Conservation (phyloP, 2,797 vertebrate species). For the Coilia nasus region DNA sequence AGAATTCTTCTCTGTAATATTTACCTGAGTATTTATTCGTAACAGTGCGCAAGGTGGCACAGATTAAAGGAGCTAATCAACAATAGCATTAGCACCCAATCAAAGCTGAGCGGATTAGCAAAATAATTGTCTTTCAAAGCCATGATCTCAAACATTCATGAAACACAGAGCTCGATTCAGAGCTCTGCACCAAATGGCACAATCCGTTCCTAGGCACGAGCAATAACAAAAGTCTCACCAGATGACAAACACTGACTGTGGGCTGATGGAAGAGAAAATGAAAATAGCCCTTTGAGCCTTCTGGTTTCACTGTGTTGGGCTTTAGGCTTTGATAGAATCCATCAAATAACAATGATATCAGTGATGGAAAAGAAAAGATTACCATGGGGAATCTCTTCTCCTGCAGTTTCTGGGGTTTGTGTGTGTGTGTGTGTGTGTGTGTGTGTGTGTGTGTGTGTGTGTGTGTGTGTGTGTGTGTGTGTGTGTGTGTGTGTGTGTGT, state of each 20-base stretch:
- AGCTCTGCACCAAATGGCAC: neutral
- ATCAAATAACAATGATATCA: slow-evolving; percentile 52
- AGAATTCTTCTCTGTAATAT: neutral
- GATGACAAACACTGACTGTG: slow-evolving; percentile 34
- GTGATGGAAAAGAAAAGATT: slow-evolving; percentile 45
- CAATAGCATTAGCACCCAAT: slow-evolving; percentile 32
- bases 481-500: neutral
- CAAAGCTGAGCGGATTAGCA: slow-evolving; percentile 29
- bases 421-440: slow-evolving; percentile 34
- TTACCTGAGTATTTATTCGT: neutral
- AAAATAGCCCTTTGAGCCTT: slow-evolving; percentile 47
- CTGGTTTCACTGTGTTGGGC: slow-evolving; percentile 51
- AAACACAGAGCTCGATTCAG: slow-evolving; percentile 18
- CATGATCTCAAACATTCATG: slow-evolving; percentile 32
- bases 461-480: slow-evolving; percentile 5
- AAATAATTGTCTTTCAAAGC: slow-evolving; percentile 26
- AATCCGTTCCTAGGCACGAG: slow-evolving; percentile 37
- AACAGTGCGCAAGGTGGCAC: slow-evolving; percentile 29
- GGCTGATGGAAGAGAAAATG: slow-evolving; percentile 42
- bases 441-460: slow-evolving; percentile 8
- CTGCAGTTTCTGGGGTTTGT: neutral
- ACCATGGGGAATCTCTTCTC: neutral
- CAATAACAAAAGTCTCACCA: slow-evolving; percentile 13
- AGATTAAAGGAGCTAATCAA: slow-evolving; percentile 41
- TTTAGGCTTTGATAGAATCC: slow-evolving; percentile 43